A percentile compares a stretch with the other conserved stretches of the same genome.
Evolutionary conservation across 2,113 vertebrate species (phyloP).

Genomic region (Chionis minor): DNA sequence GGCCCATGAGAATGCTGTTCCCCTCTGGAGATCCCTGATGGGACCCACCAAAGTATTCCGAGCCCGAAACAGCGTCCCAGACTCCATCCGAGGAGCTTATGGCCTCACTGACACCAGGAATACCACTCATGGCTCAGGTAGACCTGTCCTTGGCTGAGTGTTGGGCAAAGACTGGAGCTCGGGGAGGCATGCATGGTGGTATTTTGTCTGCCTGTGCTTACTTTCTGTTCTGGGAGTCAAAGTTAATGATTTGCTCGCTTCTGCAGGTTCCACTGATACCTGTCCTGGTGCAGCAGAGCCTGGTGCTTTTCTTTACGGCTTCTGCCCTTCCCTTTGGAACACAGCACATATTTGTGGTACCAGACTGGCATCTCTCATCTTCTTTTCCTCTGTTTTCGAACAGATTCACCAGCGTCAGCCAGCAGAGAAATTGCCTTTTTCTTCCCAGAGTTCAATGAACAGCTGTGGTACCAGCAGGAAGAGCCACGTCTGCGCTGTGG

Average conservation of each 20-base stretch:
- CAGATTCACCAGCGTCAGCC: conserved; percentile 88
- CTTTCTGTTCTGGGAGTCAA: background rate
- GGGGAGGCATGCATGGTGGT: background rate
- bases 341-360: accelerated
- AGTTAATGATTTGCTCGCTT: background rate
- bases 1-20: conserved; percentile 85
- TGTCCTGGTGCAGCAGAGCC: accelerated
- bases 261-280: background rate
- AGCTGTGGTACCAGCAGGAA: conserved; percentile 83
- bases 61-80: conserved; percentile 80
- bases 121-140: conserved; percentile 94
- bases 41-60: conserved; percentile 93
- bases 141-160: background rate
- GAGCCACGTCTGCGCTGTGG: conserved; percentile 79
- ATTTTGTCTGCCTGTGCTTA: background rate
- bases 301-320: background rate
- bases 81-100: conserved; percentile 84
- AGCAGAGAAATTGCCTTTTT: conserved; percentile 89
- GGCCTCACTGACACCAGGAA: conserved; percentile 97
- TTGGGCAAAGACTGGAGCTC: background rate
- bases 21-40: conserved; percentile 78
- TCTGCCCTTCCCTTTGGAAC: background rate
- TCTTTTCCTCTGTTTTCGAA: background rate
- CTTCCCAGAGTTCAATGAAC: conserved; percentile 86
- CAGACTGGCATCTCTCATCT: background rate